These are phyloP conservation scores for Ataeniobius toweri DNA, from an alignment of 2,797 vertebrate genomes.

Conservation along the genomic window DNA sequence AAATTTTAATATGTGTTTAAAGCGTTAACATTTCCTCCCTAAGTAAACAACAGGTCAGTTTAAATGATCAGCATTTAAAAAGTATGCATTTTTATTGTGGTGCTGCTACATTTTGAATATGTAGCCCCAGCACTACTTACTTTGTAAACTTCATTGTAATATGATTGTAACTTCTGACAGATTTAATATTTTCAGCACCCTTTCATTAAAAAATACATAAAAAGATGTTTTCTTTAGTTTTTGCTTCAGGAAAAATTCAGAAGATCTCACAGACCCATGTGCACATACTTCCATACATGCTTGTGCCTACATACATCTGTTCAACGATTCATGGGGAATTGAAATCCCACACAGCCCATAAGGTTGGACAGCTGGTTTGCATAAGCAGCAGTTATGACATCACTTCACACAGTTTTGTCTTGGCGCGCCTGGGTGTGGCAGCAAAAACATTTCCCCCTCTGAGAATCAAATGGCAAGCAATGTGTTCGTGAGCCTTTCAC, in stretches of 20 bases:
- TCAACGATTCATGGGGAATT: constrained; percentile 37
- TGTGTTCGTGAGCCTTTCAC: constrained; percentile 24
- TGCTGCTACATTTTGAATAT: not conserved
- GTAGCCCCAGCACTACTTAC: not conserved
- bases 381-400: constrained; percentile 77
- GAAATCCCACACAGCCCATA: constrained; percentile 49
- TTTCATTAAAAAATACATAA: not conserved
- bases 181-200: constrained; percentile 40
- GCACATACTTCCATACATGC: constrained; percentile 8
- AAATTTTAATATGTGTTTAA: not conserved
- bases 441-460: constrained; percentile 66
- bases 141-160: constrained; percentile 54
- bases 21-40: not conserved
- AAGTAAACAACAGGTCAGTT: not conserved
- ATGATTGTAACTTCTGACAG: constrained; percentile 54
- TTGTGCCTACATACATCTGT: constrained; percentile 14
- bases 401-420: constrained; percentile 69
- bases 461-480: constrained; percentile 22
- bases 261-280: not conserved
- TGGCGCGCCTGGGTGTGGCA: constrained; percentile 63
- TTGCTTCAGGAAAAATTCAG: not conserved
- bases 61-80: not conserved
- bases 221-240: not conserved
- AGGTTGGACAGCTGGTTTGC: constrained; percentile 75
- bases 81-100: not conserved